Percentiles rank a stretch among this genome's conserved stretches.
Evolutionary conservation across 2,888 invertebrate species (phyloP).

Genomic region (Netelia melanura): DNA sequence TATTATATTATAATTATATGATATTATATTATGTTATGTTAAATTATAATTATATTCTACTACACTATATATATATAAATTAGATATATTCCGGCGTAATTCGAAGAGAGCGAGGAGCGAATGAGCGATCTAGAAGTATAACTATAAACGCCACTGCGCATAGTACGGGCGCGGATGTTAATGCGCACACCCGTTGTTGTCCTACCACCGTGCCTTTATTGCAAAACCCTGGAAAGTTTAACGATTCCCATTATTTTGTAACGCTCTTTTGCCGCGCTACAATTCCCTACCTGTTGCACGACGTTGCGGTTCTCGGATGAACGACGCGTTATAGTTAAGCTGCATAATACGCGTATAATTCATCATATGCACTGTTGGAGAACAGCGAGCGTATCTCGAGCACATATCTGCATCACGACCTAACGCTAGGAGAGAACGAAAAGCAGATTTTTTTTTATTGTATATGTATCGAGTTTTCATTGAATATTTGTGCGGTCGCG

Average conservation of each 20-base stretch:
- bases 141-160: constrained; percentile 30
- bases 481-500: too few relatives aligned
- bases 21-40: too few relatives aligned
- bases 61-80: not conserved
- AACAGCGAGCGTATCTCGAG: not conserved
- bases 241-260: constrained; percentile 80
- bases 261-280: constrained; percentile 71
- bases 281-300: constrained; percentile 38
- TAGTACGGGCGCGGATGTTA: constrained; percentile 68
- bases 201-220: constrained; percentile 71
- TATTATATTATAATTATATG: too few relatives aligned
- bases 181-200: constrained; percentile 68
- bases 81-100: not conserved
- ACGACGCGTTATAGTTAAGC: constrained; percentile 9
- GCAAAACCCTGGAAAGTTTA: constrained; percentile 80
- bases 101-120: not conserved
- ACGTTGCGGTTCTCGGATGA: constrained; percentile 13
- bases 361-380: not conserved
- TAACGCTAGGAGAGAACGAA: not conserved
- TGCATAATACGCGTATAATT: constrained; percentile 11
- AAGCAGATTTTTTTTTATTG: not conserved
- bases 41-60: too few relatives aligned
- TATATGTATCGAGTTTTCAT: too few relatives aligned
- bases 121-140: constrained; percentile 32
- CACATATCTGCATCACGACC: not conserved